A percentile compares a stretch with the other conserved stretches of the same genome.
Evolutionary conservation across 2,113 vertebrate genomes (phyloP).

Genomic region (Ictalurus furcatus): DNA sequence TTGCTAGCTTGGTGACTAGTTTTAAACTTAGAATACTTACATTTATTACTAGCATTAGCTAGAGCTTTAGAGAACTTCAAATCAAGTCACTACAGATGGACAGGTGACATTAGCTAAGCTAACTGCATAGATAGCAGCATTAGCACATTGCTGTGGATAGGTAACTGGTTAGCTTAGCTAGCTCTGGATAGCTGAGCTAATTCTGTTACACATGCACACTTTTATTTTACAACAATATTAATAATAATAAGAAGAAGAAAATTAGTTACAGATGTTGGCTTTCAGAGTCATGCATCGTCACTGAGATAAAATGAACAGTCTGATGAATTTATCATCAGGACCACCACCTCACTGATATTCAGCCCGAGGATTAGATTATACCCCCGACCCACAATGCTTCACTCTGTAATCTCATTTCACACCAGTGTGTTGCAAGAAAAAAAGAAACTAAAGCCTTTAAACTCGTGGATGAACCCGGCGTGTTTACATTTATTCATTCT

Average conservation of each 20-base stretch:
- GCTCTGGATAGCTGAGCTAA: neutral
- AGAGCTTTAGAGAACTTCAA: neutral
- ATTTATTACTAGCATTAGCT: neutral
- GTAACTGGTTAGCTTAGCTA: neutral
- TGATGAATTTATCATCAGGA: constrained; percentile 43
- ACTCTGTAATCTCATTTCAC: constrained; percentile 60
- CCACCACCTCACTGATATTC: constrained; percentile 61
- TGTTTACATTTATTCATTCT: neutral
- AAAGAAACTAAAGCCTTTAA: neutral
- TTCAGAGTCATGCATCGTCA: constrained; percentile 52
- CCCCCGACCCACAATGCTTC: constrained; percentile 65
- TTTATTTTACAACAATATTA: neutral
- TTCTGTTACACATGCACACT: neutral
- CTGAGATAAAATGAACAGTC: constrained; percentile 71
- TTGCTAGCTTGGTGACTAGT: neutral
- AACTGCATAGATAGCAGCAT: neutral
- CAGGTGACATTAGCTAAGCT: neutral
- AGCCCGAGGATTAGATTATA: constrained; percentile 64
- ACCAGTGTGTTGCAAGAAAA: neutral
- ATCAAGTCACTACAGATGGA: neutral
- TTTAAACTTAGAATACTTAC: neutral
- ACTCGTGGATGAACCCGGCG: neutral
- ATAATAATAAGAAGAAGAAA: neutral
- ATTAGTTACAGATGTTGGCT: neutral
- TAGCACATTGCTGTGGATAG: neutral